Evolutionary conservation across 2,113 vertebrate genomes (phyloP).

Genomic region (Solea senegalensis): DNA sequence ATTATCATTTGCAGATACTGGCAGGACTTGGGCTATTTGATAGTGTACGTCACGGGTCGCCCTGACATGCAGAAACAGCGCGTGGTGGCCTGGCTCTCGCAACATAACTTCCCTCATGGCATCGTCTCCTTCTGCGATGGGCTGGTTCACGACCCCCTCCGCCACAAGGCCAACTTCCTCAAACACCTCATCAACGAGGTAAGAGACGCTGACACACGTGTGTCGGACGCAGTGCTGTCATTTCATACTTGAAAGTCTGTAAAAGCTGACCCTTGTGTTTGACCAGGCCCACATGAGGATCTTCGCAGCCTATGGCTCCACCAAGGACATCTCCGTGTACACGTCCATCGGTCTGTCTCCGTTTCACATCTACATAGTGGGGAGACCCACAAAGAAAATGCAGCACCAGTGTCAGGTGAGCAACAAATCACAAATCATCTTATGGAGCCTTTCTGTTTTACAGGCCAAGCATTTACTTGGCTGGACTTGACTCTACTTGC

Average conservation of each 20-base stretch:
- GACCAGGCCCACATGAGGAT: slow-evolving; percentile 92
- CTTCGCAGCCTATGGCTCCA: slow-evolving; percentile 94
- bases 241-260: not conserved
- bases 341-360: slow-evolving; percentile 90
- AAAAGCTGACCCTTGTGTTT: slow-evolving; percentile 6
- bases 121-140: slow-evolving; percentile 98
- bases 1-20: slow-evolving; percentile 85
- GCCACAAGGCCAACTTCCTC: slow-evolving; percentile 98
- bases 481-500: too few species aligned
- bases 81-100: slow-evolving; percentile 97
- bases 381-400: slow-evolving; percentile 94
- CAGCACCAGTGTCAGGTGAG: slow-evolving; percentile 95
- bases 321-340: slow-evolving; percentile 97
- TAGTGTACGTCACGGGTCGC: slow-evolving; percentile 96
- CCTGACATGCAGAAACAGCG: slow-evolving; percentile 99
- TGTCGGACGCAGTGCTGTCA: not conserved
- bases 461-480: too few species aligned
- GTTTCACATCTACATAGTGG: slow-evolving; percentile 96
- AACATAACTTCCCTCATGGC: slow-evolving; percentile 98
- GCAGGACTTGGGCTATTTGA: slow-evolving; percentile 98
- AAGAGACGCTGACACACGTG: slow-evolving; percentile 24
- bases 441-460: too few species aligned
- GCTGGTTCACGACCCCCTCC: slow-evolving; percentile 94
- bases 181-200: slow-evolving; percentile 90
- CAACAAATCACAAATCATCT: not conserved